Evolutionary conservation across 1,140 invertebrate genomes (phyloP), one percentile per base, ranked within the genome.

Genomic region (Drosophila jambulina): DNA sequence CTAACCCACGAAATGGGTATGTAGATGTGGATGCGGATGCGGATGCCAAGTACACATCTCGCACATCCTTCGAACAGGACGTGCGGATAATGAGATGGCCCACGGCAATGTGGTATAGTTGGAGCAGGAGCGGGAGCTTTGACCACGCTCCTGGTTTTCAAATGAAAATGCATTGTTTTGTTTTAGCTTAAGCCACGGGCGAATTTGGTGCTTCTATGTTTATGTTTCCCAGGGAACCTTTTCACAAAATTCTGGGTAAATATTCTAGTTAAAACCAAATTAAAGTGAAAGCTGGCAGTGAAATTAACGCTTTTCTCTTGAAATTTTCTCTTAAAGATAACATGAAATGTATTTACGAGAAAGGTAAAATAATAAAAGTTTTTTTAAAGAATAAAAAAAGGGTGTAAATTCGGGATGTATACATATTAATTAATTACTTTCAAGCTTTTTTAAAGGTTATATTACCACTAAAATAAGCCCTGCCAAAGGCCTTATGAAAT

Each of bases 41-140:
- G 29, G 51, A 54, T 54, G 51, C 32, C 51, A 54, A 43, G 40
- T 48, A 43, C 51, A 54, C 61, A 56, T 57, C 38, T 43, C 42
- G 25, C 32, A 36, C 43, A 51, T 59, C 32, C 43, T 29, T 23
- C 46, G 36, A 36, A 15, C 62, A 42, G 61, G 34, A 83, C 71
- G 81, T 86, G 75, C 48, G 64, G 83, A 82, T 85, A 85, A 85
- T 85, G 82, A 86, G 72, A n/a, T 59, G 68, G 43, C 78, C 74
- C 49, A 25, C 17, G 79, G 79, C 79, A 4, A 75, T 12, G 25
- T 32, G 45, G 49, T 29, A 72, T 40, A 36, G 49, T 59, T 59
- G 65, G 21, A 51, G 34, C 32, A 23, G 19, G 12, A 71, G 19
- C 62, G n/a, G 21, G 6, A 51, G 53, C 65, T 72, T 70, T 72